phyloP scores from a whole-genome alignment of 2,113 vertebrate species.

The Speoplatyrhinus poulsoni region DNA sequence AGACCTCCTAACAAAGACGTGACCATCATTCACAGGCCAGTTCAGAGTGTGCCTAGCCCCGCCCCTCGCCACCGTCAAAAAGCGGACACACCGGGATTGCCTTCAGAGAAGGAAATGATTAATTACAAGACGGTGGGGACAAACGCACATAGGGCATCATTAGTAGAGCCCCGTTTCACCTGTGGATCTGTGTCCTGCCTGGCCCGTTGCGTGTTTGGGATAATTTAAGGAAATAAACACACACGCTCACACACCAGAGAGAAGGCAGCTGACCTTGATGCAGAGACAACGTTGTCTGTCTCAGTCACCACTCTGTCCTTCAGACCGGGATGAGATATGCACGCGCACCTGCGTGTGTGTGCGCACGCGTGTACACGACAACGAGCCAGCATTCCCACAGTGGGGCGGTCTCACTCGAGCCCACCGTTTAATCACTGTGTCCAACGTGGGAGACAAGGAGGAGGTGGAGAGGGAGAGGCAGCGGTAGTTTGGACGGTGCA shows the following conservation, averaged over 20 bases:
- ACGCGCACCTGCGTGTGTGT: constrained; percentile 16
- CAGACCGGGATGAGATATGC: constrained; percentile 36
- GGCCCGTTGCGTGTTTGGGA: constrained; percentile 40
- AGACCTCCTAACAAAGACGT: background rate
- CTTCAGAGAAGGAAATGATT: background rate
- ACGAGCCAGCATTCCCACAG: constrained; percentile 50
- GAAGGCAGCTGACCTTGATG: constrained; percentile 59
- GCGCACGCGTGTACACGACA: constrained; percentile 3
- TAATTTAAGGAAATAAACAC: constrained; percentile 67
- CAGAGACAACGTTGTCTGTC: constrained; percentile 59
- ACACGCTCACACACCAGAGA: constrained; percentile 57
- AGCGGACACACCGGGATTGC: background rate
- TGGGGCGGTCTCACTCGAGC: constrained; percentile 20
- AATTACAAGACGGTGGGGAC: background rate
- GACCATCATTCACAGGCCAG: background rate
- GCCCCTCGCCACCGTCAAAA: background rate
- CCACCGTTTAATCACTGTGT: constrained; percentile 38
- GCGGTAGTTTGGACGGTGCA: constrained; percentile 48
- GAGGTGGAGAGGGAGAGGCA: constrained; percentile 13
- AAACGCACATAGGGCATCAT: constrained; percentile 22
- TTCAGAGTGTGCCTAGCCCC: background rate
- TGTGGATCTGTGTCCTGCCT: constrained; percentile 17
- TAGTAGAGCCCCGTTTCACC: constrained; percentile 24
- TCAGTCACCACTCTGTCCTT: constrained; percentile 61
- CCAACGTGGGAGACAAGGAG: constrained; percentile 1